Evolutionary conservation across 1,140 invertebrate genomes (phyloP), one percentile per base, ranked within the genome.

Genomic region (Reticulitermes speratus): DNA sequence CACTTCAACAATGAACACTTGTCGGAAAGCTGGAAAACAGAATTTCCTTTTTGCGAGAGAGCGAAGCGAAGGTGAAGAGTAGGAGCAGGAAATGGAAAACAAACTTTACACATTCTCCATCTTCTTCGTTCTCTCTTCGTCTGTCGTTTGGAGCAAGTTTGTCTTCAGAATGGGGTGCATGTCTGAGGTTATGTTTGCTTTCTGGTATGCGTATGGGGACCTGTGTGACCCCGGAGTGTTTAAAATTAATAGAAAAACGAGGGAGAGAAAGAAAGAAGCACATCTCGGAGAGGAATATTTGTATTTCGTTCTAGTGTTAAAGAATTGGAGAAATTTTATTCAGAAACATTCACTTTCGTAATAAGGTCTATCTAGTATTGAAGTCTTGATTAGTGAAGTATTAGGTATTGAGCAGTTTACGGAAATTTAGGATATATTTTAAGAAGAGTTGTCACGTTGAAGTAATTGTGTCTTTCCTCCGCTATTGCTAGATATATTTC

Each of bases 71-170:
- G 65, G n/a, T 75, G 65, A 75, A 75, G 65, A 75, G 65, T 9
- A 30, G 65, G 65, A 75, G 65, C 6, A 75, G 65, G 65, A 75
- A 75, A 75, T 30, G 65, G 65, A 75, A 75, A 75, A 75, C 65
- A 75, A 75, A 75, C 65, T 75, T 75, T 30, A 75, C n/a, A 11
- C 65, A 75, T 75, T 75, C 65, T n/a, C 65, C n/a, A 6, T 75
- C 65, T 75, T 30, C n/a, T 30, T 75, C 65, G n/a, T 25, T 30
- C 65, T 30, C 25, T 75, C 65, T 75, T 75, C 65, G 55, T 8
- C 55, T 59, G 55, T 59, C 55, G 25, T 75, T n/a, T 75, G 65
- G 16, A 65, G 59, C 59, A 30, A n/a, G 65, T 75, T 75, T 75
- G 65, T 75, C 65, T 6, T 75, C n/a, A 75, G 65, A 7, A 75